Conservation (phyloP, 2,888 invertebrate genomes). For the Drosophila quinaria region DNA sequence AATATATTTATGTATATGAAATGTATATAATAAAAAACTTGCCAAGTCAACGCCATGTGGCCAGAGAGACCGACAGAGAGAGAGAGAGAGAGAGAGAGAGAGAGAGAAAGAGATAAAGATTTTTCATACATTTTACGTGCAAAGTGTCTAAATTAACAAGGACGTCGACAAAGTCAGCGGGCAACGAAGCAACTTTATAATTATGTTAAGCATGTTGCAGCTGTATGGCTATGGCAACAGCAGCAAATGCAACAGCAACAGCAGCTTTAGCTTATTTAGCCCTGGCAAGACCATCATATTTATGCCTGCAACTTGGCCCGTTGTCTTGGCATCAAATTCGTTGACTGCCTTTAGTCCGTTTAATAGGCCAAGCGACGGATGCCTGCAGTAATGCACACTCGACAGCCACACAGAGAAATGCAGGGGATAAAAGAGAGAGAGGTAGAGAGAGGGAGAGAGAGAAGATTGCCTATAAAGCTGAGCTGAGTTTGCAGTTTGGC, state of each 20-base stretch:
- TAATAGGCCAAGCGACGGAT: slow-evolving; percentile 76
- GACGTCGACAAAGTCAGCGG: slow-evolving; percentile 72
- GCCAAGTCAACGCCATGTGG: slow-evolving; percentile 29
- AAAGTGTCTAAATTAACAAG: slow-evolving; percentile 82
- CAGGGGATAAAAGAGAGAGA: not conserved
- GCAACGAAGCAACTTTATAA: slow-evolving; percentile 73
- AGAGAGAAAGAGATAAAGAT: slow-evolving; percentile 16
- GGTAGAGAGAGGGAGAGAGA: not conserved
- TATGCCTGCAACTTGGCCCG: slow-evolving; percentile 28
- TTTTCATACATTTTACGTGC: slow-evolving; percentile 79
- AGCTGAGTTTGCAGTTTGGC: slow-evolving; percentile 66
- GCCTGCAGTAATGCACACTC: slow-evolving; percentile 45
- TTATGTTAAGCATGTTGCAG: slow-evolving; percentile 79
- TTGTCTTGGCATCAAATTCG: slow-evolving; percentile 61
- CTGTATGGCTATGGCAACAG: slow-evolving; percentile 15
- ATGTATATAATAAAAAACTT: slow-evolving; percentile 31
- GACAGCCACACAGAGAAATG: slow-evolving; percentile 12
- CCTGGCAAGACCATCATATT: slow-evolving; percentile 33
- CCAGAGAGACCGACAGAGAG: slow-evolving; percentile 8
- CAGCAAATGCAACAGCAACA: slow-evolving; percentile 5
- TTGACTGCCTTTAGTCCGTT: slow-evolving; percentile 54
- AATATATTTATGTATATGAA: slow-evolving; percentile 17
- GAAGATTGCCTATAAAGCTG: slow-evolving; percentile 26
- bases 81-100: slow-evolving; percentile 4
- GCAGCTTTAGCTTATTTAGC: slow-evolving; percentile 34